These are phyloP conservation scores for Manacus vitellinus DNA, from an alignment of 2,113 vertebrate species.

Conservation along the genomic window DNA sequence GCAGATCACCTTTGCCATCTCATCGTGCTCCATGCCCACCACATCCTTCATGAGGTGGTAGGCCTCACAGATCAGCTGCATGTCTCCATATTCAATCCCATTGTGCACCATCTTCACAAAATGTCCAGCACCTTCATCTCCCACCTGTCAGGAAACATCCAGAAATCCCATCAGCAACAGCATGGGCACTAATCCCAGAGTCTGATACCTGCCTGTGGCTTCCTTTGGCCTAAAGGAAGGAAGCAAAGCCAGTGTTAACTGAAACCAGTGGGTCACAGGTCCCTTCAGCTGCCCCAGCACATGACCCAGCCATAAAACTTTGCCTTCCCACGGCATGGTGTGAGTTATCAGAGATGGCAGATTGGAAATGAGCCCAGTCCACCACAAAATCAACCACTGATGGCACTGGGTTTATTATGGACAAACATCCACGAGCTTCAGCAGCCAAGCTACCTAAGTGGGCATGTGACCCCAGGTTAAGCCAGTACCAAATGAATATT, in stretches of 20 bases:
- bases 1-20: slow-evolving; percentile 87
- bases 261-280: neutral
- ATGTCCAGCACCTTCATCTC: slow-evolving; percentile 93
- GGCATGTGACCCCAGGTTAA: neutral
- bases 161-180: neutral
- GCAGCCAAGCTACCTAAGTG: neutral
- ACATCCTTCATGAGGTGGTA: slow-evolving; percentile 98
- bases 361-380: neutral
- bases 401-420: neutral
- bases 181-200: neutral
- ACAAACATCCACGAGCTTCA: neutral
- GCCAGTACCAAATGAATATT: slow-evolving; percentile 51
- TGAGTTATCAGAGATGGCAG: neutral
- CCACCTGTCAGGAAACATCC: slow-evolving; percentile 79
- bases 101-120: slow-evolving; percentile 99
- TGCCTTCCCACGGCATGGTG: neutral
- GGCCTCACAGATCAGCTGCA: slow-evolving; percentile 98
- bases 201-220: neutral
- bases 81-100: slow-evolving; percentile 98
- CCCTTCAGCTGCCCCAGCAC: neutral
- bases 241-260: neutral
- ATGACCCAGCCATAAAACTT: neutral
- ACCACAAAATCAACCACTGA: neutral
- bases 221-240: neutral
- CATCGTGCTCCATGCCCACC: slow-evolving; percentile 85